Base-by-base conservation (phyloP, 2,797 vertebrate species). In the Smutsia temminckii region DNA sequence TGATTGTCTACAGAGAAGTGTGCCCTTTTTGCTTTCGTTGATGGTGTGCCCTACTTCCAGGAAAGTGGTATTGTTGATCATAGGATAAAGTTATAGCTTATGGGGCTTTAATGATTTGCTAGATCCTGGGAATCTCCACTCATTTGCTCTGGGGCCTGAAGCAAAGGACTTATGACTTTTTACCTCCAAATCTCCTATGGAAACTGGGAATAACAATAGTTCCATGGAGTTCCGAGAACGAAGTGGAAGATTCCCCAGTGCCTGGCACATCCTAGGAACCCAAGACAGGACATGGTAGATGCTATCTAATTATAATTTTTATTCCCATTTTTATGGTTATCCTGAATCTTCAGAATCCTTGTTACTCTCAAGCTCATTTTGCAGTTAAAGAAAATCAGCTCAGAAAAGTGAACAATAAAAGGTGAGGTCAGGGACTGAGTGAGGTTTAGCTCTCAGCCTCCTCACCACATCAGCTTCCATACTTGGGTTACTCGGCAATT, bases 1-100 rank as follows among this genome's bases (percentile, higher is more conserved):
- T 93, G 95, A 97, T 97, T 98, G 98, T 96, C 97, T 83, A 32
- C 37, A 84, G 90, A 68, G 68, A 57, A 29, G 6, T 40, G 59
- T 72, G 12, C 63, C 49, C 23, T 21, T 14, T 42, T 59, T 5
- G 42, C 59, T 68, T 61, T 69, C 8, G 16, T 13, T 23, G 9
- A 16, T 37, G 40, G 71, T 25, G 23, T 17, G 46, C 27, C n/a
- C 81, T 85, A 17, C 63, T 34, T 40, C 51, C 8, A 21, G n/a
- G 93, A 84, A 51, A 68, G 72, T 64, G 77, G 34, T 7, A 6
- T 64, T 7, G 17, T 37, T 18, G 37, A 21, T n/a, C 16, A 46
- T 2, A 53, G 25, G 55, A 83, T 32, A 13, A 75, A 66, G 34
- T 68, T 23, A 14, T 11, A 42, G 14, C 46, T 61, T 32, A 49